phyloP scores from a whole-genome alignment of 30 jellyfish, hydroid and myxozoan species.

The Aurelia coerulea region DNA sequence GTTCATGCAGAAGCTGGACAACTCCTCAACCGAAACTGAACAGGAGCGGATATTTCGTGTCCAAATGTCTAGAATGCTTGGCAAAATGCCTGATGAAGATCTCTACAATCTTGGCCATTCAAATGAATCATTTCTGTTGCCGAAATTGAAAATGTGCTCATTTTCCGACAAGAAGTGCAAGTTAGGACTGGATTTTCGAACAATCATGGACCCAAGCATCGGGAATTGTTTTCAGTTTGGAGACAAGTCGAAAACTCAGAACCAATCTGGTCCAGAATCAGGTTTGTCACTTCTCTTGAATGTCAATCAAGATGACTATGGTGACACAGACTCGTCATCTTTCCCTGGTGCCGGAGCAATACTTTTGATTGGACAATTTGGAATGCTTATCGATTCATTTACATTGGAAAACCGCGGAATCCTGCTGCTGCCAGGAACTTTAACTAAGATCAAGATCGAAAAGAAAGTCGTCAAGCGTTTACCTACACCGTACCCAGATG shows the following conservation, averaged over 20 bases:
- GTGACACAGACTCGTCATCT: not conserved
- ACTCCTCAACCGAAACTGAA: not conserved
- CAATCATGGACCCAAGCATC: not conserved
- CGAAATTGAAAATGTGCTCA: not conserved
- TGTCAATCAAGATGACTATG: constrained; percentile 24
- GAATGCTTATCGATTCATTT: not conserved
- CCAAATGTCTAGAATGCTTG: not conserved
- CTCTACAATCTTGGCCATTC: not conserved
- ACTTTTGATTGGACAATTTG: not conserved
- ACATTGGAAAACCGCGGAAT: constrained; percentile 9
- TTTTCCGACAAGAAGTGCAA: not conserved
- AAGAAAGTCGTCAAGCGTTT: constrained; percentile 8
- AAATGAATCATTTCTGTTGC: not conserved
- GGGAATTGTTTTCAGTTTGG: constrained; percentile 43
- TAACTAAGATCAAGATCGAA: constrained; percentile 24
- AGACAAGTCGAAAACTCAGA: not conserved
- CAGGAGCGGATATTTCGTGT: not conserved
- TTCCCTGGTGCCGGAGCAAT: constrained; percentile 27
- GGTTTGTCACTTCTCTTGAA: constrained; percentile 21
- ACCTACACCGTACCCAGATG: constrained; percentile 48
- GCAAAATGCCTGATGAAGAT: not conserved
- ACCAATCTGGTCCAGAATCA: constrained; percentile 11
- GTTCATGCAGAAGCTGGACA: not conserved
- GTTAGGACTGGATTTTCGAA: not conserved
- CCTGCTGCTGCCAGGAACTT: constrained; percentile 21